Evolutionary conservation across 30 jellyfish, hydroid and myxozoan species (phyloP).

Genomic region (Aurelia aurita): DNA sequence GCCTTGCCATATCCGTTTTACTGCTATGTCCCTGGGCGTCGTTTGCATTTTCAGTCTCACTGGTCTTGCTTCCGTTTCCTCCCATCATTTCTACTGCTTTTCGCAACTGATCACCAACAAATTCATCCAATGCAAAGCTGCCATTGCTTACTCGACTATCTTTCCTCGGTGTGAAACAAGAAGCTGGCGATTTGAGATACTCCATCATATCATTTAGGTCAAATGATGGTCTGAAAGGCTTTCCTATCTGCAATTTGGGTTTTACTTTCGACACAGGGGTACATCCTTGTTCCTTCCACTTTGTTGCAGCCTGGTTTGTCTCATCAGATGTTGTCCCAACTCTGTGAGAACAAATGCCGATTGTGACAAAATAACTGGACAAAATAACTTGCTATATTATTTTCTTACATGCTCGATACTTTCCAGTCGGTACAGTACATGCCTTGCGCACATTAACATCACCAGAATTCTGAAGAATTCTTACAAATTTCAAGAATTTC

Average conservation of each 20-base stretch:
- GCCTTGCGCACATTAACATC: no score
- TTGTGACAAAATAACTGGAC: no score
- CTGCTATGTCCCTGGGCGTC: background rate
- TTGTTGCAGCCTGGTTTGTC: no score
- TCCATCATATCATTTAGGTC: slow-evolving; percentile 83
- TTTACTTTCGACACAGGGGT: slow-evolving; percentile 39
- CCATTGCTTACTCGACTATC: slow-evolving; percentile 85
- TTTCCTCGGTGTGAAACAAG: slow-evolving; percentile 52
- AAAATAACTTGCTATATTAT: no score
- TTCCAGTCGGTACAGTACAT: no score
- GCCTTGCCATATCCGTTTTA: background rate
- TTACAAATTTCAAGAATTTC: no score
- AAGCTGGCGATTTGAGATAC: slow-evolving; percentile 86
- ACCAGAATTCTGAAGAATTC: no score
- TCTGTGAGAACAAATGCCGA: no score
- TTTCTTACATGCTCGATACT: no score
- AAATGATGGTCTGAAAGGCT: slow-evolving; percentile 81
- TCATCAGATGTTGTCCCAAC: no score
- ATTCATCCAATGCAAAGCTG: slow-evolving; percentile 88
- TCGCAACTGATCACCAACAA: slow-evolving; percentile 83
- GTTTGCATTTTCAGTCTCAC: background rate
- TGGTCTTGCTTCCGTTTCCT: slow-evolving; percentile 1
- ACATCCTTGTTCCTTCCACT: background rate
- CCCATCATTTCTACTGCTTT: slow-evolving; percentile 59
- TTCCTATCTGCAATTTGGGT: slow-evolving; percentile 55